Evolutionary conservation across 2,888 invertebrate genomes (phyloP).

Genomic region (Branchellion lobata): DNA sequence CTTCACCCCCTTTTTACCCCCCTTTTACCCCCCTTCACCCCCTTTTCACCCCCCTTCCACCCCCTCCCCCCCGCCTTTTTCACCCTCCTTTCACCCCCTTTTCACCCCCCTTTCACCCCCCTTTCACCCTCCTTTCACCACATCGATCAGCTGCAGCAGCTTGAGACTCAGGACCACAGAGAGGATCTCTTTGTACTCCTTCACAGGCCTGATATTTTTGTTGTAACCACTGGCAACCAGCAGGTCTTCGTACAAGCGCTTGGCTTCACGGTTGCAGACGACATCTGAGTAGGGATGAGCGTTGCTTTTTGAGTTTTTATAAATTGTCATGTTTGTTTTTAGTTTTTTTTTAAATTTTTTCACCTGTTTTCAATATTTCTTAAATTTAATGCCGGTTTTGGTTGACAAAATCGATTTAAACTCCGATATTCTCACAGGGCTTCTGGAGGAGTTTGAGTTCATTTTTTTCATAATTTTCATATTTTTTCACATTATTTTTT

Average conservation of each 20-base stretch:
- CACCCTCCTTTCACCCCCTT: background rate
- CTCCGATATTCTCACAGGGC: no score
- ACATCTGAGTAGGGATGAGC: background rate
- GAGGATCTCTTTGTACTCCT: conserved; percentile 8
- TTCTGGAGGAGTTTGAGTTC: no score
- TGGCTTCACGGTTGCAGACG: conserved; percentile 37
- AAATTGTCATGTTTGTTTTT: no score
- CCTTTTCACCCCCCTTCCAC: background rate
- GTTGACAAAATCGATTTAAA: background rate
- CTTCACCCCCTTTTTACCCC: background rate
- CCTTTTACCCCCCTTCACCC: background rate
- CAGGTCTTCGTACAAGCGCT: conserved; percentile 44
- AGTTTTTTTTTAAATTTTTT: no score
- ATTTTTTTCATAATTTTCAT: no score
- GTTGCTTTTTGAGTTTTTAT: no score
- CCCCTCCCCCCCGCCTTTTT: background rate
- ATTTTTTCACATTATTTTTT: no score
- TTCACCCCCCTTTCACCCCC: background rate
- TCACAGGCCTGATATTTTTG: conserved; percentile 42
- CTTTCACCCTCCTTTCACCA: conserved; percentile 6
- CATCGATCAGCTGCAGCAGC: conserved; percentile 41
- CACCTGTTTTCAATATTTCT: no score
- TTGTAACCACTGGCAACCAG: conserved; percentile 50
- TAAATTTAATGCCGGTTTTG: no score
- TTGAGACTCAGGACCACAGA: conserved; percentile 32